Conservation (phyloP, 2,888 invertebrate species). For the Agrilus mali region DNA sequence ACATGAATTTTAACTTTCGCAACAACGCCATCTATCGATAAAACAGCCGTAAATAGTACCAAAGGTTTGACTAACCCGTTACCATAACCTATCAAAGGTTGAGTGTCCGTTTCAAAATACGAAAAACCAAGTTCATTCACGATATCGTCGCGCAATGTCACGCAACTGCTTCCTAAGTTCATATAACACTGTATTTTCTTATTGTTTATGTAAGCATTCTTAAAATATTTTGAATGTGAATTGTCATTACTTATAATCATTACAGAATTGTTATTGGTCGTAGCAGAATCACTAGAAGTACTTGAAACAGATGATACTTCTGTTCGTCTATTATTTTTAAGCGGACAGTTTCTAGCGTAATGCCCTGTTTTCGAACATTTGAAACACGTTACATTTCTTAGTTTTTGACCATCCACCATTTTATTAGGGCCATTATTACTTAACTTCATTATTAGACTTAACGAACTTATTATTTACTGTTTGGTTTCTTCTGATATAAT, state of each 20-base stretch:
- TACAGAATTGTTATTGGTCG: no score
- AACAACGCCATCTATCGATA: conserved; percentile 6
- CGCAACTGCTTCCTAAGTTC: background rate
- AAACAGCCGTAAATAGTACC: conserved; percentile 4
- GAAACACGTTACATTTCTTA: no score
- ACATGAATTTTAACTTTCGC: conserved; percentile 10
- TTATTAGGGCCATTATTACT: no score
- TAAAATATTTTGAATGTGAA: conserved; percentile 7
- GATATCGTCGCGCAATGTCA: conserved; percentile 5
- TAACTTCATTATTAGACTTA: no score
- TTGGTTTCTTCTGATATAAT: no score
- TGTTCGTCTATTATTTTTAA: no score
- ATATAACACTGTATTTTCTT: conserved; percentile 3
- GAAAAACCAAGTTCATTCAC: conserved; percentile 6
- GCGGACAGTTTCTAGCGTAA: no score
- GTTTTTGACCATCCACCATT: no score
- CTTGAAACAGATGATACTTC: no score
- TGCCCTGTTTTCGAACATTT: no score
- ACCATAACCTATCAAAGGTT: conserved; percentile 13
- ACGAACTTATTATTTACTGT: no score
- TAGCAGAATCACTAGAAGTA: no score
- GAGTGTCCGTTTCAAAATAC: conserved; percentile 2
- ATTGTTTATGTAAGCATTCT: conserved; percentile 5
- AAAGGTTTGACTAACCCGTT: conserved; percentile 10
- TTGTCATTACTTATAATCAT: background rate